Conservation (phyloP, 1,140 invertebrate genomes). For the Zeugodacus cucurbitae region DNA sequence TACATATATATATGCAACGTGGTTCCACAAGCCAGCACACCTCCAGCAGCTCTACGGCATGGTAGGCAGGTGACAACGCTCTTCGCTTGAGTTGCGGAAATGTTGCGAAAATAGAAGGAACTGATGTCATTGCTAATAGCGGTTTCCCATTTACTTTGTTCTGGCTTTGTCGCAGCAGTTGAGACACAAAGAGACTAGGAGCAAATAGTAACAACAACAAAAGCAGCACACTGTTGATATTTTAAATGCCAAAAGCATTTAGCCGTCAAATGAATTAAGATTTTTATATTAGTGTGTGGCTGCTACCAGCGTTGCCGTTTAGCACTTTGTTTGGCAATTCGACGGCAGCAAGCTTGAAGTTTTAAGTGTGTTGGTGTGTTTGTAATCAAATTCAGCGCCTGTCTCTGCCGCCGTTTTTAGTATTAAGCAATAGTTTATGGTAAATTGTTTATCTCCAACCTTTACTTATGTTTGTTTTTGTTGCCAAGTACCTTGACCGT, state of each 20-base stretch:
- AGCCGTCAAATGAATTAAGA: slow-evolving; percentile 25
- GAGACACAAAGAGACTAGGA: neutral
- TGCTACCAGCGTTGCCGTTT: neutral
- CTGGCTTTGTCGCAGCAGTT: neutral
- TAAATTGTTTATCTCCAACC: neutral
- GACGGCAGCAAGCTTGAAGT: neutral
- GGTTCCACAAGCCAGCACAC: too few species aligned
- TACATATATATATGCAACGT: neutral
- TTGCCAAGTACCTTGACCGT: neutral
- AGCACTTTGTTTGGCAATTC: neutral
- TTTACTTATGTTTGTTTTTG: neutral
- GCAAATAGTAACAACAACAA: neutral
- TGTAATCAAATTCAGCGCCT: neutral
- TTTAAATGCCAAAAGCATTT: slow-evolving; percentile 7
- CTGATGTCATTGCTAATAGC: slow-evolving; percentile 9
- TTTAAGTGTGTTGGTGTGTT: neutral
- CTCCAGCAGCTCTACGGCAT: too few species aligned
- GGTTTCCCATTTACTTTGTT: neutral
- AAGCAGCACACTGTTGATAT: neutral
- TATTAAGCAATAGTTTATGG: neutral
- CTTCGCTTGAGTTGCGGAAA: slow-evolving; percentile 22
- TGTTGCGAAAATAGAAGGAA: slow-evolving; percentile 15
- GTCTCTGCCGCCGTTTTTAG: neutral
- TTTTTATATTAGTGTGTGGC: neutral
- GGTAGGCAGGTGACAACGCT: neutral